A percentile compares a stretch with the other conserved stretches of the same genome.
phyloP scores from a whole-genome alignment of 2,797 vertebrate species.

The Hipposideros larvatus region DNA sequence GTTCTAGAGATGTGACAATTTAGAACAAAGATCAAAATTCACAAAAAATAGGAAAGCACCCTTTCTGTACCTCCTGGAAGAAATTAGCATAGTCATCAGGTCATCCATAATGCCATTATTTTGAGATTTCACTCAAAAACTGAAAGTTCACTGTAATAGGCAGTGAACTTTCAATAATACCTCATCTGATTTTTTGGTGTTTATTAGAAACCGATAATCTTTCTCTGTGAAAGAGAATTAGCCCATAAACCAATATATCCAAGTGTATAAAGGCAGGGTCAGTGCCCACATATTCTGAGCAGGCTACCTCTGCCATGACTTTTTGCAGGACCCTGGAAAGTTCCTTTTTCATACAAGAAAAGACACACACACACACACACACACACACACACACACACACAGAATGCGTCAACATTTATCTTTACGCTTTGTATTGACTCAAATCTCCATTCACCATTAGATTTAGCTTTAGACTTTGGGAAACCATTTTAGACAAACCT shows the following conservation, averaged over 20 bases:
- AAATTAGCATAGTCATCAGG: not conserved
- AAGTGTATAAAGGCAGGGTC: not conserved
- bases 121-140: not conserved
- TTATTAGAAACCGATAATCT: not conserved
- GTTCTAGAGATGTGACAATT: not conserved
- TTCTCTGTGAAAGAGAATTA: not conserved
- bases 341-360: not conserved
- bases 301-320: not conserved
- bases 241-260: not conserved
- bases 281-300: not conserved
- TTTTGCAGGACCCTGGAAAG: not conserved
- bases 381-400: not conserved
- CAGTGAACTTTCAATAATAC: not conserved
- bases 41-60: not conserved
- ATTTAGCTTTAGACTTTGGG: not conserved
- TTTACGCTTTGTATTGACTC: not conserved
- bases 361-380: rapidly evolving
- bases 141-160: not conserved
- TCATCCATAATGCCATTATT: not conserved
- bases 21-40: slow-evolving; percentile 36
- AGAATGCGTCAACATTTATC: not conserved
- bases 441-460: not conserved
- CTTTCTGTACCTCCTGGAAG: not conserved
- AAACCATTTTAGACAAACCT: slow-evolving; percentile 2
- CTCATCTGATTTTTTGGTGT: not conserved